Evolutionary conservation across 2,113 vertebrate species (phyloP).

Genomic region (Gnathonemus echidnorhynchus): DNA sequence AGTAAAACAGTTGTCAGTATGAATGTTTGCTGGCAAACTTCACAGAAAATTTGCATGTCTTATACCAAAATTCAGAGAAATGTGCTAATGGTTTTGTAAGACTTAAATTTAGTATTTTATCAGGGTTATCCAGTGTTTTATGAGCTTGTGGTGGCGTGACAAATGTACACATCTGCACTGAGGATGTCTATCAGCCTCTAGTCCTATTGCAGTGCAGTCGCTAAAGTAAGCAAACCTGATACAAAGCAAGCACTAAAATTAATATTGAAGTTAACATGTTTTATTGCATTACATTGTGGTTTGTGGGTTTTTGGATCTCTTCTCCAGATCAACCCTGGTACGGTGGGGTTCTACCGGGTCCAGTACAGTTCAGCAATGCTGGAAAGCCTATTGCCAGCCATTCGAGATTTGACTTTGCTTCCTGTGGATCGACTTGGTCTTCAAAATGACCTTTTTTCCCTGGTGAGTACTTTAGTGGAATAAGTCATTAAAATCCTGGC

Average conservation of each 20-base stretch:
- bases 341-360: constrained; percentile 93
- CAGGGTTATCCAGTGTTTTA: neutral
- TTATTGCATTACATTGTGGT: neutral
- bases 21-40: neutral
- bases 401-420: constrained; percentile 82
- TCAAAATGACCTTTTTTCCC: constrained; percentile 95
- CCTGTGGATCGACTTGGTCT: constrained; percentile 92
- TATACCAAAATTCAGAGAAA: neutral
- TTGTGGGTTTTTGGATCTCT: neutral
- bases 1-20: neutral
- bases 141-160: neutral
- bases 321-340: constrained; percentile 84
- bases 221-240: neutral
- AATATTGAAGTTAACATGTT: neutral
- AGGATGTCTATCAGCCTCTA: neutral
- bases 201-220: neutral
- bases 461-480: constrained; percentile 62
- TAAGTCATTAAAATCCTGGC: neutral
- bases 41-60: neutral
- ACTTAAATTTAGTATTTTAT: neutral
- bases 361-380: constrained; percentile 90
- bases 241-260: neutral
- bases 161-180: neutral
- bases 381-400: constrained; percentile 79
- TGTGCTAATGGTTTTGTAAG: neutral